phyloP scores from a whole-genome alignment of 2,797 vertebrate species.

The Rhinatrema bivittatum region DNA sequence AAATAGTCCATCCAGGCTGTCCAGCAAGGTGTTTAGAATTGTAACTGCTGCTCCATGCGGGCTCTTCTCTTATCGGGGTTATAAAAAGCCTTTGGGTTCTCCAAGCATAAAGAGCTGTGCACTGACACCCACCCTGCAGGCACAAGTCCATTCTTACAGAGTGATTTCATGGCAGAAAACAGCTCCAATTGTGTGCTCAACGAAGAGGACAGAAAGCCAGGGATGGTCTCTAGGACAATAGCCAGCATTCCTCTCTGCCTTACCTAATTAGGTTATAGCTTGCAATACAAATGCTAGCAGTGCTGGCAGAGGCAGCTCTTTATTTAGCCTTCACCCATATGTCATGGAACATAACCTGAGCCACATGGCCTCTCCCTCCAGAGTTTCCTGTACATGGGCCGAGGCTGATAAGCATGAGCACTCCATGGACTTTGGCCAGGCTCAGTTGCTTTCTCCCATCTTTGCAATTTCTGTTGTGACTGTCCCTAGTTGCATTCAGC shows the following conservation, averaged over 20 bases:
- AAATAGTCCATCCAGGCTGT: no score
- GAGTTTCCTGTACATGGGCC: constrained; percentile 4
- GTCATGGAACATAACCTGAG: no score
- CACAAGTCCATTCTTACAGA: constrained; percentile 11
- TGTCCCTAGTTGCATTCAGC: background rate
- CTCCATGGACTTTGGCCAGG: background rate
- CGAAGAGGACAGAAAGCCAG: no score
- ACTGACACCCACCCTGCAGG: no score
- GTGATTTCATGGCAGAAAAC: constrained; percentile 55
- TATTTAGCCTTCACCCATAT: constrained; percentile 49
- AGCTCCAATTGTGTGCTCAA: constrained; percentile 38
- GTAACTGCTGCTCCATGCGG: no score
- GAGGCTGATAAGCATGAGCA: background rate
- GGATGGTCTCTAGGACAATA: constrained; percentile 23
- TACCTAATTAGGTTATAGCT: constrained; percentile 54
- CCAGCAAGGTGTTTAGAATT: no score
- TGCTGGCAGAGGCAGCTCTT: constrained; percentile 37
- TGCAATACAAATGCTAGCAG: constrained; percentile 29
- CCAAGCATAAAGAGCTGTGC: no score
- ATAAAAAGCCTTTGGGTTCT: no score
- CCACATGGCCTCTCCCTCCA: constrained; percentile 34
- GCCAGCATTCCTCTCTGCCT: constrained; percentile 44
- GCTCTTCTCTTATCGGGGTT: no score
- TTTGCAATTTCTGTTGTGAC: background rate
- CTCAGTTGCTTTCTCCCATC: background rate